Evolutionary conservation across 2,797 vertebrate species (phyloP), one percentile per base, ranked within the genome.

Genomic region (Gambelia wislizenii): DNA sequence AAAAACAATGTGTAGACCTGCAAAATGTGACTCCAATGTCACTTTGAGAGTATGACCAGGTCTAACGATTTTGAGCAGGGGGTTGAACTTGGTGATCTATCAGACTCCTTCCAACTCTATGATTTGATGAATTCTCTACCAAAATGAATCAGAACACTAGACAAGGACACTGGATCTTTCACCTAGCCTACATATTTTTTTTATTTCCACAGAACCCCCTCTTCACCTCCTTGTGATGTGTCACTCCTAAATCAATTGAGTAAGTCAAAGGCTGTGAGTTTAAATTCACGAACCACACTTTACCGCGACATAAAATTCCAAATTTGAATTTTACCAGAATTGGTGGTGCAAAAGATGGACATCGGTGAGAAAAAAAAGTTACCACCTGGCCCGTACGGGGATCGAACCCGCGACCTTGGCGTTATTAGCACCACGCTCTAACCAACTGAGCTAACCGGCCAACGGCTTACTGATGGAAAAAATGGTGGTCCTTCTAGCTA

Each of bases 401-500:
- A 67, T 67, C 64, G 95, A 96, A 96, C 96, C 95, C 95, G 93
- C 95, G 95, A 96, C 95, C 95, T 96, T 96, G 95, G 95, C 95
- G 95, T 96, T 96, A 96, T 96, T 96, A 96, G 96, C 95, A 96
- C 95, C 96, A 96, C 94, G 96, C 95, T 96, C 95, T 96, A 96
- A 96, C 96, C 95, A 96, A 96, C 96, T 96, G 96, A 96, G 96
- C 96, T 96, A 96, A 96, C 96, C 96, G 95, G 96, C 96, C 96
- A 47, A 0, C 0, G 8, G 0, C 3, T 0, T 0, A 0, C 1
- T 2, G 0, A 1, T 4, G 2, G 4, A 25, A 61, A 22, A 25
- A 6, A 3, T 33, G 9, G 30, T 13, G 9, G 64, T 10, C 64
- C 64, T 33, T 67, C 64, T 9, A 33, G 33, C 64, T 33, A 30